Conservation (phyloP, 2,888 invertebrate genomes). For the Callinectes sapidus region DNA sequence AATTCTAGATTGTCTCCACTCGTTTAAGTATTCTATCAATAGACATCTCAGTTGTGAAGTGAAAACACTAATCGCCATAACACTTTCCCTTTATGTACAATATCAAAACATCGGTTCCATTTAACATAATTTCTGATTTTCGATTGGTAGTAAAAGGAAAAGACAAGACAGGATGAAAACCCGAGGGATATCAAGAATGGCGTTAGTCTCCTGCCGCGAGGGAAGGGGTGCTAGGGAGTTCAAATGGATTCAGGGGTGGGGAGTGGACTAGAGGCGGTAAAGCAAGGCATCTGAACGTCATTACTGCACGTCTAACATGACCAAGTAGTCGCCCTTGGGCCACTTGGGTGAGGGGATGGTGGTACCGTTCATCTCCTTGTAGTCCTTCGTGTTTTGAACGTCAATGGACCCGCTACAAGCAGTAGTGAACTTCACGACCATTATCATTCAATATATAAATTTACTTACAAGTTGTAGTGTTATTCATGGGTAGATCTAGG, state of each 20-base stretch:
- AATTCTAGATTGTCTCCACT: no score
- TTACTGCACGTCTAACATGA: neutral
- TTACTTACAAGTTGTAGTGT: no score
- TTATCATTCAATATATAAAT: no score
- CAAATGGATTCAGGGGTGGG: neutral
- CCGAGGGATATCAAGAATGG: no score
- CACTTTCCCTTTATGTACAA: neutral
- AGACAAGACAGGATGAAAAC: no score
- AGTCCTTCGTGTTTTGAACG: neutral
- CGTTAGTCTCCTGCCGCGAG: no score
- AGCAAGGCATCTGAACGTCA: neutral
- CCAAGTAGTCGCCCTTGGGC: neutral
- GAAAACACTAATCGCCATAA: neutral
- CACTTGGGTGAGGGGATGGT: neutral
- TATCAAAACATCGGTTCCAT: neutral
- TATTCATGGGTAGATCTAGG: neutral
- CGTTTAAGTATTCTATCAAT: no score
- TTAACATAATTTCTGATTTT: neutral
- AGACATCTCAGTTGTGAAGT: no score
- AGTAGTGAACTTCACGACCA: neutral
- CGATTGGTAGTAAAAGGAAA: no score
- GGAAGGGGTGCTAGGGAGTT: no score
- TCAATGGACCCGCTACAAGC: neutral
- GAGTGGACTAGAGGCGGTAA: neutral
- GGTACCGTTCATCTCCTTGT: neutral